Percentiles rank a stretch among this genome's conserved stretches.
phyloP scores from a whole-genome alignment of 2,113 vertebrate species.

The Calonectris borealis region DNA sequence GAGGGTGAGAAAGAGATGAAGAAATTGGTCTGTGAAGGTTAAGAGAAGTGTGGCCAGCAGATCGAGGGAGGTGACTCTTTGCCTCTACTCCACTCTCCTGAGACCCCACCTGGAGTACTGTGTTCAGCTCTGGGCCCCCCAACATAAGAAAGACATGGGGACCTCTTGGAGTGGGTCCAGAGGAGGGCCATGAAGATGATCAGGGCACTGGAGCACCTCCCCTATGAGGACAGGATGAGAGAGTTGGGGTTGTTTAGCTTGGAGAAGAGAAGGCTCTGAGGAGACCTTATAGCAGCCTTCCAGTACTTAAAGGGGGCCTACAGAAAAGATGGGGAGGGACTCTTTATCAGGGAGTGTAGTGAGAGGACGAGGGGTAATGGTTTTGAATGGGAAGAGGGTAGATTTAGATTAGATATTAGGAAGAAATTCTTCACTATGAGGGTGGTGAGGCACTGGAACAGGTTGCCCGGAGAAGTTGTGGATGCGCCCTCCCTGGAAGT shows the following conservation, averaged over 20 bases:
- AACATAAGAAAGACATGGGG: background rate
- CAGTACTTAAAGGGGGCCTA: background rate
- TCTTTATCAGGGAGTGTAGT: too few relatives aligned
- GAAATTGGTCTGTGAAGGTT: background rate
- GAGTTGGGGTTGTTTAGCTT: background rate
- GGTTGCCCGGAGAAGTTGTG: background rate
- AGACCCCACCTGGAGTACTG: background rate
- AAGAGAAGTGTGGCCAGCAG: background rate
- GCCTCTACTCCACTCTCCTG: background rate
- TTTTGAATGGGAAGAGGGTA: background rate
- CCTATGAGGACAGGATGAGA: background rate
- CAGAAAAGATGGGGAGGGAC: background rate
- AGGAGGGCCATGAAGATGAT: background rate
- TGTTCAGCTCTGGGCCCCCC: background rate
- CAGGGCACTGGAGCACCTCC: background rate
- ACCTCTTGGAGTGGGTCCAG: fast-evolving
- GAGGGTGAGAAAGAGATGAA: background rate
- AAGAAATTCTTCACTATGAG: background rate
- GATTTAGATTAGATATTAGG: background rate
- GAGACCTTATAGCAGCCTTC: background rate
- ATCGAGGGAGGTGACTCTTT: background rate
- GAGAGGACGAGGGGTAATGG: fast-evolving
- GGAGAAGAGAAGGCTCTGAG: background rate
- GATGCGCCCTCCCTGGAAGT: background rate
- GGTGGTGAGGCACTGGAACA: fast-evolving